Conservation (phyloP, 2,888 invertebrate species). For the Andricus quercusramuli region DNA sequence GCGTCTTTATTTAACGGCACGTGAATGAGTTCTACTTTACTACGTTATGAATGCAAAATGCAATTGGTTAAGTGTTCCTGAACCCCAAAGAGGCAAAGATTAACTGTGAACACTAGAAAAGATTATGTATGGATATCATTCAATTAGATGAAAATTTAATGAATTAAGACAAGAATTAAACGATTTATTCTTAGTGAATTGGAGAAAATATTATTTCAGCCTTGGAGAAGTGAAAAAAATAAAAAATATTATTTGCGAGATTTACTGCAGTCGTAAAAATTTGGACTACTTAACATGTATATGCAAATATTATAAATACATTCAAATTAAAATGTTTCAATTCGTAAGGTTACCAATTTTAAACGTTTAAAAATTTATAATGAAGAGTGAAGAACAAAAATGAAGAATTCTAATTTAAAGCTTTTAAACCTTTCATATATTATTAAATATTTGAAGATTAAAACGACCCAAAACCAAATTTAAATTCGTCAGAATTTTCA, state of each 20-base stretch:
- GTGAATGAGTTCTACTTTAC: constrained; percentile 24
- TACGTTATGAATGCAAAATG: constrained; percentile 25
- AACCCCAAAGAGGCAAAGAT: constrained; percentile 12
- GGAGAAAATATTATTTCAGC: neutral
- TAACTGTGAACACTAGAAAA: constrained; percentile 13
- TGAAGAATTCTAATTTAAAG: too few species aligned
- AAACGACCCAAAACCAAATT: too few species aligned
- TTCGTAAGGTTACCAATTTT: too few species aligned
- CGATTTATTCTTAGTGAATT: neutral
- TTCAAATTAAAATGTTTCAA: neutral
- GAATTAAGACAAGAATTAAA: neutral
- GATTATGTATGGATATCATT: neutral
- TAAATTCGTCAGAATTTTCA: too few species aligned
- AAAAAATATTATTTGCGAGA: too few species aligned
- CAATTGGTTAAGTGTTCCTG: constrained; percentile 35
- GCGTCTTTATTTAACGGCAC: constrained; percentile 10
- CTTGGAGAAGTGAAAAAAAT: neutral
- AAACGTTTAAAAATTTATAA: too few species aligned
- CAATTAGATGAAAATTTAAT: neutral
- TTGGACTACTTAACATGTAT: too few species aligned
- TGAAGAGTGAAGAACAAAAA: too few species aligned
- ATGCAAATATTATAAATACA: neutral
- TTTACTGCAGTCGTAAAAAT: too few species aligned
- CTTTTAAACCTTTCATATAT: too few species aligned
- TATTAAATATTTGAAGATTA: too few species aligned